Evolutionary conservation across 1,140 invertebrate species (phyloP), one percentile per base, ranked within the genome.

Genomic region (Pteromalus puparum): DNA sequence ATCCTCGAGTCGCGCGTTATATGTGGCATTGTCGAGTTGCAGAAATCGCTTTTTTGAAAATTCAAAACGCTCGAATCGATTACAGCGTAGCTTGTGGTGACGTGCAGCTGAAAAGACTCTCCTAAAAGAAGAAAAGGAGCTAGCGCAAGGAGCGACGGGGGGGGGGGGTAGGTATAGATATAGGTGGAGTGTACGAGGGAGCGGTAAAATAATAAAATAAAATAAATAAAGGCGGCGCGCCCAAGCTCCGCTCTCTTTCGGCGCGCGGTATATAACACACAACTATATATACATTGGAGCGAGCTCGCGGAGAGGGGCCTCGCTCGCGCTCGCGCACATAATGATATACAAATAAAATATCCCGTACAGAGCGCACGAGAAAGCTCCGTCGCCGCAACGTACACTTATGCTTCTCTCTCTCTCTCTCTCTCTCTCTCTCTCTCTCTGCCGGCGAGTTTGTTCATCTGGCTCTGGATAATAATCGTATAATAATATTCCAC

Each of bases 151-250:
- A n/a, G n/a, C n/a, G n/a, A n/a, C n/a, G n/a, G 70, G 80, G 38
- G 67, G 48, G 48, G 74, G 74, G 75, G 81, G 75, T 81, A 74
- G 70, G 12, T 73, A 18, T 73, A 34, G 1, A 73, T 34, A 73
- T 48, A 76, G 4, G n/a, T n/a, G n/a, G n/a, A n/a, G n/a, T n/a
- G n/a, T 15, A 5, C 10, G 61, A 24, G 15, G 82, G 24, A 85
- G 5, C 38, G 73, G 61, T 88, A 87, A 90, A 91, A 91, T 90
- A 91, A 91, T 89, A 89, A 90, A 92, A 91, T 90, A 91, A 91
- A 91, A 91, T 90, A 91, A 91, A 91, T 91, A 90, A 48, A 72
- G 82, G 38, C 46, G 72, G 26, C 24, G 26, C 21, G 34, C 48
- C 12, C 48, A 46, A n/a, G 53, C 53, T 61, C 21, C 53, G 3